Percentiles rank a stretch among this genome's conserved stretches.
These are phyloP conservation scores for Scaptomyza caliginosa DNA, from an alignment of 2,888 invertebrate genomes.

Conservation along the genomic window DNA sequence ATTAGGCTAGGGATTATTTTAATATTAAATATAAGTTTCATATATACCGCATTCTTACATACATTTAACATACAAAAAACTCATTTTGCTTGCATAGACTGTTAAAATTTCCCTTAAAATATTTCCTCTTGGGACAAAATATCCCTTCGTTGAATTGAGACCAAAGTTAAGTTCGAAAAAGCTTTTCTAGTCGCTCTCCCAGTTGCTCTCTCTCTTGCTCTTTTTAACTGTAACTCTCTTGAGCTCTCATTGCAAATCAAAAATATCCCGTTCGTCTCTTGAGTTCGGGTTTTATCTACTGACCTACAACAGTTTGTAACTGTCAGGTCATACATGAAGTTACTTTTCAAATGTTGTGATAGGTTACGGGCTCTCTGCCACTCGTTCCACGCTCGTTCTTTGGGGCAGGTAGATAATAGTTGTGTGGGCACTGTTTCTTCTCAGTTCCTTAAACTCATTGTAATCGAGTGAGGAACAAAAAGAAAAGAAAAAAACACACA, in stretches of 20 bases:
- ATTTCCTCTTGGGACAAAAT: conserved; percentile 45
- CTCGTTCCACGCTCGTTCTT: conserved; percentile 34
- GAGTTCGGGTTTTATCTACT: conserved; percentile 51
- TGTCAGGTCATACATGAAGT: conserved; percentile 59
- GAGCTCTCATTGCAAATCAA: not conserved
- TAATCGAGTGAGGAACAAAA: conserved; percentile 25
- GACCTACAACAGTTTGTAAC: conserved; percentile 66
- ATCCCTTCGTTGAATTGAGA: conserved; percentile 3
- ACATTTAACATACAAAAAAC: not conserved
- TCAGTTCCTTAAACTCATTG: conserved; percentile 27
- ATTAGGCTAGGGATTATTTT: too few relatives aligned
- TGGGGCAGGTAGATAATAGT: conserved; percentile 54
- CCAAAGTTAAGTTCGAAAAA: conserved; percentile 49
- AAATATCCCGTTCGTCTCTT: conserved; percentile 13
- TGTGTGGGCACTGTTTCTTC: conserved; percentile 3
- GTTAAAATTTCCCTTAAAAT: conserved; percentile 33
- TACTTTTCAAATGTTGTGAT: conserved; percentile 71
- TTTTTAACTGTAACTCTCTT: conserved; percentile 1
- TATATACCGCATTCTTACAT: too few relatives aligned
- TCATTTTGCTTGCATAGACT: not conserved
- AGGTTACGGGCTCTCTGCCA: conserved; percentile 57
- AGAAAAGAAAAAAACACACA: conserved; percentile 9
- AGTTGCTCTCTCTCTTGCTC: conserved; percentile 4
- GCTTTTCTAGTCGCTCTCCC: conserved; percentile 22
- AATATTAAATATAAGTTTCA: too few relatives aligned